Evolutionary conservation across 2,888 invertebrate species (phyloP).

Genomic region (Cantharis lateralis): DNA sequence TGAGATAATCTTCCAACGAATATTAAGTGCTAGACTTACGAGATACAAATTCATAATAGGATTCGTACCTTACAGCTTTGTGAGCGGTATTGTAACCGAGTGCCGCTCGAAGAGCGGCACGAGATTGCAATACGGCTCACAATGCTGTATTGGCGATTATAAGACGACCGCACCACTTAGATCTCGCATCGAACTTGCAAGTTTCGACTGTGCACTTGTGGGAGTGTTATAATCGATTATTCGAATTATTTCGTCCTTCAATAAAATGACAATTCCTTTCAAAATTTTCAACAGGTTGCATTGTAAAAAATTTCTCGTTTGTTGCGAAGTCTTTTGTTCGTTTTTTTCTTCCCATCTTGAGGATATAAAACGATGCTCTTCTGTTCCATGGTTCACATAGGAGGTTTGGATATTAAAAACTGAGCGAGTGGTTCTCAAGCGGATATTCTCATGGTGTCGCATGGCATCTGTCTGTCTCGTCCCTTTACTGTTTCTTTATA

Average conservation of each 20-base stretch:
- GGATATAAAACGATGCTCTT: not conserved
- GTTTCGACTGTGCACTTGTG: too few species aligned
- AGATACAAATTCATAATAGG: not conserved
- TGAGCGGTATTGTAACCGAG: too few species aligned
- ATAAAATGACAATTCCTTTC: not conserved
- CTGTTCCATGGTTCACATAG: not conserved
- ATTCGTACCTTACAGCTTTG: too few species aligned
- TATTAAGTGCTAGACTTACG: not conserved
- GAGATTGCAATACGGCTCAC: too few species aligned
- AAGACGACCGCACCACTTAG: too few species aligned
- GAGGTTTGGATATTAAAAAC: conserved; percentile 10
- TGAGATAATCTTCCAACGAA: not conserved
- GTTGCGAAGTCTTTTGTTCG: not conserved
- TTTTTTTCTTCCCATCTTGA: not conserved
- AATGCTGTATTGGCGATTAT: too few species aligned
- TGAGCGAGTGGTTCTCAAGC: conserved; percentile 38
- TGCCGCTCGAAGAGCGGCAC: too few species aligned
- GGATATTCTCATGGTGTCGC: conserved; percentile 53
- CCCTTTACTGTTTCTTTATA: conserved; percentile 19
- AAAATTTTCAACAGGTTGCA: not conserved
- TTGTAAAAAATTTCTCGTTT: not conserved
- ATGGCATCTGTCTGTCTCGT: conserved; percentile 50
- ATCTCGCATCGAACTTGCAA: too few species aligned
- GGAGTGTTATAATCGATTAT: too few species aligned
- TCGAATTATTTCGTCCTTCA: not conserved